Base-by-base conservation (phyloP, 2,113 vertebrate species). In the Mustelus asterias region DNA sequence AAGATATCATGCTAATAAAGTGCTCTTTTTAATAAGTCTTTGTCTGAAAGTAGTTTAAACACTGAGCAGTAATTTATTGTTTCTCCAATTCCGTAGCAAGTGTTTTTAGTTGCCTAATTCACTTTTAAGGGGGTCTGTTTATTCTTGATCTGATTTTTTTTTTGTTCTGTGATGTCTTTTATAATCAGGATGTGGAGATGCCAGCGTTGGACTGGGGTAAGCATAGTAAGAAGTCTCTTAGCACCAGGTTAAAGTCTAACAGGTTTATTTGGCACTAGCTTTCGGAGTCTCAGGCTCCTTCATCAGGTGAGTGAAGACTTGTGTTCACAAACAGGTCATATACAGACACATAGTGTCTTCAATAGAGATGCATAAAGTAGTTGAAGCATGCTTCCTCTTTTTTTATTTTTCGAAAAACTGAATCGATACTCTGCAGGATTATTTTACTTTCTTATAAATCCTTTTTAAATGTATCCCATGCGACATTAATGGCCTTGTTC, bases 1-100 rank as follows among this genome's bases (percentile, higher is more conserved):
- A 48, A 44, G 94, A 72, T 95, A 54, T 3, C 5, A 72, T 48
- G 44, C 69, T 76, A 95, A 95, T 95, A 95, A 95, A 95, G 26
- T 95, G 37, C 44, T 48, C 67, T 72, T 41, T 44, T 83, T 41
- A 41, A 83, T 41, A 41, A 80, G 78, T 18, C 16, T 83, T 58
- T 24, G 8, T 48, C 1, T 29, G 48, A 58, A 89, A 89, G 48
- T 29, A 58, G 16, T 83, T 83, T 58, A 58, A 89, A 89, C 11
- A 29, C 86, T 16, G 16, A 67, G 18, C 18, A 67, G 65, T 67
- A 67, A 67, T 67, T 67, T 76, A 11, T 11, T 58, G 14, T 54
- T 58, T 89, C 48, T 58, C 24, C 13, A 58, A 89, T 48, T 89
- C 44, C 0, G 24, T 58, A 10, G 44, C 48, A 13, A 29, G 9